Conservation (phyloP, 2,113 vertebrate species). For the Pleuronectes platessa region DNA sequence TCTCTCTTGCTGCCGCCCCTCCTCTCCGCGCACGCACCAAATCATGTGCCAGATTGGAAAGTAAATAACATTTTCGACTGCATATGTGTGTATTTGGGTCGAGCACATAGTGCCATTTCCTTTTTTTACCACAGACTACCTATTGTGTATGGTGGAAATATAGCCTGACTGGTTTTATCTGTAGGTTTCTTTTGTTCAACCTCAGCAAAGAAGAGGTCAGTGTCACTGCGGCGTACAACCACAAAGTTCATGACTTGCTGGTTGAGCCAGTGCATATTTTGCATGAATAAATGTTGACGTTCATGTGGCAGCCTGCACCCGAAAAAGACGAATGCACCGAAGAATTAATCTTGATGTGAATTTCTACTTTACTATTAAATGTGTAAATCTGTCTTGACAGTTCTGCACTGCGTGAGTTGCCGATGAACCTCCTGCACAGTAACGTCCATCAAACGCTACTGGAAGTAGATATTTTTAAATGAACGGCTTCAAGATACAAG, state of each 20-base stretch:
- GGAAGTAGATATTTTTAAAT: constrained; percentile 21
- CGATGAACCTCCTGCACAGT: constrained; percentile 33
- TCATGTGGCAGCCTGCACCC: neutral
- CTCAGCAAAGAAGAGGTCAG: constrained; percentile 1
- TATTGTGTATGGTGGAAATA: constrained; percentile 1
- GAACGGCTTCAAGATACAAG: constrained; percentile 11
- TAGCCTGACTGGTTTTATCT: neutral
- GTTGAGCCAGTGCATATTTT: neutral
- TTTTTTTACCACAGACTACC: constrained; percentile 6
- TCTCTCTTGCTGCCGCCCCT: constrained; percentile 4
- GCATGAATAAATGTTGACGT: neutral
- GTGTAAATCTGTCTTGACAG: constrained; percentile 34
- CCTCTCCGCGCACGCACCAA: constrained; percentile 45
- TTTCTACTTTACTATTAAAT: constrained; percentile 7
- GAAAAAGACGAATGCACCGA: neutral
- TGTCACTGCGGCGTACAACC: neutral
- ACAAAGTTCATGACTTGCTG: neutral
- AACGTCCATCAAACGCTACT: constrained; percentile 38
- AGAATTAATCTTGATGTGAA: neutral
- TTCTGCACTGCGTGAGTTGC: neutral
- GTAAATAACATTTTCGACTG: constrained; percentile 57
- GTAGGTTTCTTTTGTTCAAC: neutral
- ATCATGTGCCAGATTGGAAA: constrained; percentile 62
- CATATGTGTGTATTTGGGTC: constrained; percentile 54
- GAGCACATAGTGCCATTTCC: constrained; percentile 19